Base-by-base conservation (phyloP, 92 coral and sea anemone genomes). In the Heliopora coerulea region DNA sequence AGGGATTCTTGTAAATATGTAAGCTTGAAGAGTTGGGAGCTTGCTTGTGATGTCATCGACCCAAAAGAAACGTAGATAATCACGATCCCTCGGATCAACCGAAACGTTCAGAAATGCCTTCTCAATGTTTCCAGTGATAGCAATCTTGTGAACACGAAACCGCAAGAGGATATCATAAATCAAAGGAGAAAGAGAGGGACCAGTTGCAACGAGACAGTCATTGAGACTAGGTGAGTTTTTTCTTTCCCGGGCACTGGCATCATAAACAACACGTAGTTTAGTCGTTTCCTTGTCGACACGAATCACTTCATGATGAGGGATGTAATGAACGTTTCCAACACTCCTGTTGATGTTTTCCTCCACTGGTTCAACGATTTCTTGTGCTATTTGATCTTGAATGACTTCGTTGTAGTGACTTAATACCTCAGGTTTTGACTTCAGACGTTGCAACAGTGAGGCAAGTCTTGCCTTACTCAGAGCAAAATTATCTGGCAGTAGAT, bases 401-500 rank as follows among this genome's bases (percentile, higher is more conserved):
- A 81, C 65, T 13, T 49, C 85, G 54, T 70, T 27, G 41, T 81
- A 72, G n/a, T 72, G 49, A 30, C 48, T 61, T 21, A 31, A 28
- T 56, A 80, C 68, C 29, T 70, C 79, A 19, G 84, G 84, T 32
- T 68, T 72, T 8, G 56, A 11, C 35, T 41, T 34, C 31, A 58
- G 62, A 29, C 72, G 67, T 11, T 33, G 15, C 21, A 61, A 41
- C 40, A 61, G 41, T n/a, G 41, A 28, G 6, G 67, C 20, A 7
- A 61, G 31, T 33, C 67, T 61, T 34, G 52, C 15, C 8, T 77
- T 63, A 15, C 50, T 14, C 13, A 23, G 37, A 9, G 23, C 49
- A 37, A 61, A 84, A 48, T 84, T 84, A 73, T 84, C 88, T 56
- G 88, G 82, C 1, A 84, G 77, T 2, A 83, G 23, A 12, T 42